Conservation (phyloP, 2,888 invertebrate genomes). For the Rotaria sp. region DNA sequence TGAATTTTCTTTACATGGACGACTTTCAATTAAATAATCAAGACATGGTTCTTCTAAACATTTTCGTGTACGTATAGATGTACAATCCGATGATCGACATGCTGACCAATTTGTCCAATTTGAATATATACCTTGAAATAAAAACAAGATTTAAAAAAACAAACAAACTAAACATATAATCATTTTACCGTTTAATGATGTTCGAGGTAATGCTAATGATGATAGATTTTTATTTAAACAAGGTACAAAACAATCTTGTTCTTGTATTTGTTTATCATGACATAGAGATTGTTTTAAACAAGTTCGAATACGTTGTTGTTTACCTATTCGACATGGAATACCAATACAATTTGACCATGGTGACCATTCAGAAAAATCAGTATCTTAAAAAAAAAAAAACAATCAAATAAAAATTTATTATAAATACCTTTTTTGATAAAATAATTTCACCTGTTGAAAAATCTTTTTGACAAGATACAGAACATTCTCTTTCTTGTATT, state of each 20-base stretch:
- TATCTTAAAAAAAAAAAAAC: neutral
- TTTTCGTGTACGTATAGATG: neutral
- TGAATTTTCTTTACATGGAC: neutral
- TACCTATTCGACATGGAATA: neutral
- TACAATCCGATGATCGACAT: neutral
- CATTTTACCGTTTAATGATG: neutral
- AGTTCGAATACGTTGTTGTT: neutral
- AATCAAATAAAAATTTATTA: neutral
- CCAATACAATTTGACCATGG: neutral
- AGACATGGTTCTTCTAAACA: neutral
- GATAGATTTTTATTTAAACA: neutral
- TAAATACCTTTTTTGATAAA: no score
- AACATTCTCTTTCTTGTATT: slow-evolving; percentile 29
- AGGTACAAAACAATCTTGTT: neutral
- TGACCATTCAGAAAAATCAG: neutral
- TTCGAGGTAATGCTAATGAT: neutral
- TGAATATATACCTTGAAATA: neutral
- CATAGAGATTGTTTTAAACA: neutral
- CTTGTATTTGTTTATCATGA: neutral
- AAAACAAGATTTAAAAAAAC: neutral
- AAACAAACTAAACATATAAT: neutral
- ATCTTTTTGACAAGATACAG: slow-evolving; percentile 1
- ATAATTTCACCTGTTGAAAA: neutral
- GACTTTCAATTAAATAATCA: neutral
- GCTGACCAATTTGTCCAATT: slow-evolving; percentile 23